Base-by-base conservation (phyloP, 2,888 invertebrate genomes). In the Melangyna quadrimaculata region DNA sequence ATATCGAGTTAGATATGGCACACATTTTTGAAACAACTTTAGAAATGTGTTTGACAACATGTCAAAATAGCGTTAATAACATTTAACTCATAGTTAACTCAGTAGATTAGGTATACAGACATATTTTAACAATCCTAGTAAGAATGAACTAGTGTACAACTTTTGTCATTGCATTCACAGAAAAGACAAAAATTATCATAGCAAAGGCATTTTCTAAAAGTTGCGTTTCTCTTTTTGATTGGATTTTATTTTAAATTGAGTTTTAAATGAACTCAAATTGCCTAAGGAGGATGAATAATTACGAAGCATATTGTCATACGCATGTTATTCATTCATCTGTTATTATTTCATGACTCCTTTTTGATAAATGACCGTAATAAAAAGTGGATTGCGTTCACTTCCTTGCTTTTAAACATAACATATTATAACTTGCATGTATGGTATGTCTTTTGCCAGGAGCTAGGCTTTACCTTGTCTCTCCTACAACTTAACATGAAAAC, bases 311-410 rank as follows among this genome's bases (percentile, higher is more conserved):
- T 73, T 82, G 67, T 78, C 73, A 70, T 24, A 78, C 78, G 70
- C 40, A 78, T 74, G 78, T 69, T 78, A 55, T 69, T 32, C 48
- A 78, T 51, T 57, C 57, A 67, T 69, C 37, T 59, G 35, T 59
- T 14, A 53, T 55, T 48, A 63, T 72, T 51, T 63, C 53, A 27
- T 48, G 73, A 55, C 57, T 43, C 32, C 32, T 35, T 70, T 51
- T 48, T 67, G 67, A 83, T 78, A 70, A 83, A 83, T 78, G 45
- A 70, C 6, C 48, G 14, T 51, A 73, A 51, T 83, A 65, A 83
- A 83, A 57, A 57, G 43, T 48, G 55, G 40, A 35, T 51, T 63
- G 24, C 73, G 57, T 78, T 83, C 45, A 72, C 70, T 83, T 83
- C 78, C 82, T 83, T 55, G 55, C 73, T 53, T 65, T 19, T 59